These are phyloP conservation scores for Benthosema pterotum DNA, from an alignment of 2,797 vertebrate genomes.

Conservation along the genomic window DNA sequence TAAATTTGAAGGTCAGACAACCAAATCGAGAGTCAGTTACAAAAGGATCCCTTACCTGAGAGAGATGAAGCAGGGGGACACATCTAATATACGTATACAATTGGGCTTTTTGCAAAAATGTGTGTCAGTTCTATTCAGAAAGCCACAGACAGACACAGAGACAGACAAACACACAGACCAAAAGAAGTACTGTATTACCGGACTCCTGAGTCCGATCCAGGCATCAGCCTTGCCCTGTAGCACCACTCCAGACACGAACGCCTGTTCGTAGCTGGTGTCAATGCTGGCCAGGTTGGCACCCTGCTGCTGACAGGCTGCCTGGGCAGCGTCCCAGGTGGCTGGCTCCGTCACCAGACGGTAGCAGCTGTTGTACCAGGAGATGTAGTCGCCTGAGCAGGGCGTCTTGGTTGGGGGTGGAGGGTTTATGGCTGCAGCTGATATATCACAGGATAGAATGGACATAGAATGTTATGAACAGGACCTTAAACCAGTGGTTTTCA, in stretches of 20 bases:
- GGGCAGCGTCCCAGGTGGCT: conserved; percentile 73
- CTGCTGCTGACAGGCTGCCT: conserved; percentile 58
- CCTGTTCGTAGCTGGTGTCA: conserved; percentile 85
- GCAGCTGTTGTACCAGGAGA: conserved; percentile 81
- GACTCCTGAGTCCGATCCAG: conserved; percentile 81
- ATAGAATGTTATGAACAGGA: neutral
- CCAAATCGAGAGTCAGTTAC: no score
- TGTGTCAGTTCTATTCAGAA: no score
- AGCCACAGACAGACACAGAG: no score
- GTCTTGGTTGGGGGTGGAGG: conserved; percentile 69
- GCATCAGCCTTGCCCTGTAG: conserved; percentile 70
- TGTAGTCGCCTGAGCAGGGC: conserved; percentile 72
- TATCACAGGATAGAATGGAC: conserved; percentile 7
- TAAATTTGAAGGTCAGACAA: no score
- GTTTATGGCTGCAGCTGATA: conserved; percentile 66
- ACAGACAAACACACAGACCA: no score
- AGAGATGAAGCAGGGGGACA: no score
- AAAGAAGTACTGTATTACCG: conserved; percentile 45
- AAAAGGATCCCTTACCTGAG: no score
- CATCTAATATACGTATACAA: no score
- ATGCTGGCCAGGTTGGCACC: conserved; percentile 79
- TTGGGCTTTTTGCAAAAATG: no score
- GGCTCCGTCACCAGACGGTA: conserved; percentile 75
- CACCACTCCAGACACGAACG: conserved; percentile 76
- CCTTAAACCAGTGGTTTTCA: no score